A percentile compares a stretch with the other conserved stretches of the same genome.
Conservation (phyloP, 2,888 invertebrate genomes). For the Drosophila prostipennis region DNA sequence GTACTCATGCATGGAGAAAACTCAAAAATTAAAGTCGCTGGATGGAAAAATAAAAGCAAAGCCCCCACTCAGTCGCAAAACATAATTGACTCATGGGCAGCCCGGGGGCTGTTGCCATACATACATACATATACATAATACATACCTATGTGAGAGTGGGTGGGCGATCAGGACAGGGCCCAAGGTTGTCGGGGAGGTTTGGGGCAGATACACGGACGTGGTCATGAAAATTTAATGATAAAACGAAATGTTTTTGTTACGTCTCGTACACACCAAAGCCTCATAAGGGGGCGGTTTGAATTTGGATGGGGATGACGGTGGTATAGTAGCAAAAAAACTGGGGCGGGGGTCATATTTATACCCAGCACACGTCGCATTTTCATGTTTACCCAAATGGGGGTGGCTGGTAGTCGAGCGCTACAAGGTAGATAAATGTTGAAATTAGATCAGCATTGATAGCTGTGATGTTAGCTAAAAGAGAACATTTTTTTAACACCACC, state of each 20-base stretch:
- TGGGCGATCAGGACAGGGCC: conserved; percentile 26
- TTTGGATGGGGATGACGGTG: background rate
- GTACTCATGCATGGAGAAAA: conserved; percentile 42
- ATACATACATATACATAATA: conserved; percentile 7
- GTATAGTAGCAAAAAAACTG: conserved; percentile 1
- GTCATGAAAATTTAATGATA: conserved; percentile 83
- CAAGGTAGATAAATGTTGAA: conserved; percentile 74
- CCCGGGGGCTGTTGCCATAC: conserved; percentile 29
- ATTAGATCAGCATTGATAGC: conserved; percentile 73
- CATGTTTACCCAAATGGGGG: conserved; percentile 54
- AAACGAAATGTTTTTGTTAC: conserved; percentile 76
- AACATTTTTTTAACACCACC: conserved; percentile 15
- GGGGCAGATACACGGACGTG: conserved; percentile 60
- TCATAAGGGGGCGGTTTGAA: conserved; percentile 30
- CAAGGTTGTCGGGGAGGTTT: conserved; percentile 39
- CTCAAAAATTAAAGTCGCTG: conserved; percentile 70
- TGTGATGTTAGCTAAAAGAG: background rate
- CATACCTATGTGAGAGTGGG: conserved; percentile 35
- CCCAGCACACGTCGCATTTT: conserved; percentile 66
- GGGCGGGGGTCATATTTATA: conserved; percentile 49
- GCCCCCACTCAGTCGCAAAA: conserved; percentile 31
- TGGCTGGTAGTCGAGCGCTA: conserved; percentile 42
- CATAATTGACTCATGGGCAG: conserved; percentile 76
- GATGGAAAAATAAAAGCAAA: conserved; percentile 55
- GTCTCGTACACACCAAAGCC: conserved; percentile 53